phyloP scores from a whole-genome alignment of 2,113 vertebrate genomes.

The Albula goreensis region DNA sequence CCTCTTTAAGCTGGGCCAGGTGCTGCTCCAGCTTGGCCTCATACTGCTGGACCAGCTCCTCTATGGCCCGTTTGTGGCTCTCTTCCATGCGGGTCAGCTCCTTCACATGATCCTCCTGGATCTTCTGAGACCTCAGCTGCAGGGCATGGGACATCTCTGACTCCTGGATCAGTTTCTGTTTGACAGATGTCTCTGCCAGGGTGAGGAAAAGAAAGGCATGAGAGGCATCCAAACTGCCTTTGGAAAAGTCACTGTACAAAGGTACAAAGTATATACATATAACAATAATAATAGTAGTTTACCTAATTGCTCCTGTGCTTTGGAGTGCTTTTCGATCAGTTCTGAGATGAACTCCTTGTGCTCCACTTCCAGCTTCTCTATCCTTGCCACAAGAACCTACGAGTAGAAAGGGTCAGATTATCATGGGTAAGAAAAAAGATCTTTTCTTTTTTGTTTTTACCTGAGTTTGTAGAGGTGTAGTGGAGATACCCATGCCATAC shows the following conservation, averaged over 20 bases:
- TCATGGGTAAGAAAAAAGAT: not conserved
- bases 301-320: conserved; percentile 80
- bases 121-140: conserved; percentile 73
- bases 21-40: conserved; percentile 81
- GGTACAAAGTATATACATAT: too few relatives aligned
- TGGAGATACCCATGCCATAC: too few relatives aligned
- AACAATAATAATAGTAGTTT: conserved; percentile 13
- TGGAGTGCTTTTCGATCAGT: conserved; percentile 69
- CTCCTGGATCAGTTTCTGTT: conserved; percentile 82
- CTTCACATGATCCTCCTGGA: conserved; percentile 81
- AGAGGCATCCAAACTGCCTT: too few relatives aligned
- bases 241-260: too few relatives aligned
- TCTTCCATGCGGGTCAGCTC: conserved; percentile 73
- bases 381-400: conserved; percentile 78
- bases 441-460: too few relatives aligned
- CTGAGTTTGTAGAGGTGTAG: not conserved
- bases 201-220: too few relatives aligned
- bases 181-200: conserved; percentile 73
- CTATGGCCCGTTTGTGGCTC: conserved; percentile 67
- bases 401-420: not conserved
- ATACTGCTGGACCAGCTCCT: conserved; percentile 74
- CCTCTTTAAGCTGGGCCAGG: conserved; percentile 73
- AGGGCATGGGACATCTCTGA: conserved; percentile 84
- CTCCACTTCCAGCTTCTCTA: conserved; percentile 71
- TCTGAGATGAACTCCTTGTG: conserved; percentile 65